Percentiles rank a stretch among this genome's conserved stretches.
Conservation (phyloP, 2,797 vertebrate species). For the Brotula barbata region DNA sequence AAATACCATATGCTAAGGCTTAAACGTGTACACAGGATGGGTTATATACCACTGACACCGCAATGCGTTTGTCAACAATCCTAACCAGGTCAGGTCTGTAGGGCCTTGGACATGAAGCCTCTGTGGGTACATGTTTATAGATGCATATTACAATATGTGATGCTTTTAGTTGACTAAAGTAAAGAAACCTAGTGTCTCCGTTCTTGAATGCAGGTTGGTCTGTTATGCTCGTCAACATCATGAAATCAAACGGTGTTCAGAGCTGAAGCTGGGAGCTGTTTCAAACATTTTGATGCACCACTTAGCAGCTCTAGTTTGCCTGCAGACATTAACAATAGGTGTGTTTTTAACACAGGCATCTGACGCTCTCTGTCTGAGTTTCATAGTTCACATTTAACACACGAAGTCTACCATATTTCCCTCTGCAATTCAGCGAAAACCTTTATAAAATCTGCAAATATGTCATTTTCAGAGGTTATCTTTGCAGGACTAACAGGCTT, state of each 20-base stretch:
- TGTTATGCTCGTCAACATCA: not conserved
- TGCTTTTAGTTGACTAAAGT: too few relatives aligned
- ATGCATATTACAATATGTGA: too few relatives aligned
- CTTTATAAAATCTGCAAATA: constrained; percentile 5
- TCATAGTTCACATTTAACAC: constrained; percentile 4
- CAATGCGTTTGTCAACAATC: too few relatives aligned
- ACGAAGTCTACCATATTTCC: not conserved
- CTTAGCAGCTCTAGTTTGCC: too few relatives aligned
- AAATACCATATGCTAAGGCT: constrained; percentile 6
- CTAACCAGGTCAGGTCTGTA: not conserved
- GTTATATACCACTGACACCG: not conserved
- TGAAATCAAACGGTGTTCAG: constrained; percentile 8
- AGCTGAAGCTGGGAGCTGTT: not conserved
- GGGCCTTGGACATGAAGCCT: not conserved
- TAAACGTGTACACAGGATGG: constrained; percentile 6
- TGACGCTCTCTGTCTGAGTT: not conserved
- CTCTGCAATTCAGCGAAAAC: not conserved
- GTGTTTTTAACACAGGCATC: not conserved
- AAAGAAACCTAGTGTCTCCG: too few relatives aligned
- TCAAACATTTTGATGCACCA: constrained; percentile 7
- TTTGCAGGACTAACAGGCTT: constrained; percentile 3
- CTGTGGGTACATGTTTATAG: not conserved
- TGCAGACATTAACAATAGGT: not conserved
- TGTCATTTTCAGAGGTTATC: constrained; percentile 3
- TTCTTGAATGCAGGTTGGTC: too few relatives aligned